Percentiles rank a stretch among this genome's conserved stretches.
Conservation (phyloP, 2,113 vertebrate genomes). For the Phoxinus phoxinus region DNA sequence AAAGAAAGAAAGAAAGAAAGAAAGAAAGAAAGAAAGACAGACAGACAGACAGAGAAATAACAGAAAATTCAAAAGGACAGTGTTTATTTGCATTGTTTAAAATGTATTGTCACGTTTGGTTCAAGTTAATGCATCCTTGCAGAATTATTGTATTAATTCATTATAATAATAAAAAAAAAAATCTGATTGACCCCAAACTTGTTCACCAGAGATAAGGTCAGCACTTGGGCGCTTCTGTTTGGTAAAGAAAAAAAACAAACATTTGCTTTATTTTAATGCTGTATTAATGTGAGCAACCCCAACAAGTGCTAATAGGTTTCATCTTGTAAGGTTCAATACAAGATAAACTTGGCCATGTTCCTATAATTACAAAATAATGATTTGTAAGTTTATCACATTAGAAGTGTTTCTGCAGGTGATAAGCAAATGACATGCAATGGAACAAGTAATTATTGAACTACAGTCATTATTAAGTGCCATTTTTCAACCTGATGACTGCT, state of each 20-base stretch:
- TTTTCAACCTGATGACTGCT: slow-evolving; percentile 22
- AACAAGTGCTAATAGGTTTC: background rate
- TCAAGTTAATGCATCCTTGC: no score
- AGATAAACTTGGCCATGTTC: background rate
- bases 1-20: no score
- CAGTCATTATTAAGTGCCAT: slow-evolving; percentile 34
- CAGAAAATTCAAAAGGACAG: no score
- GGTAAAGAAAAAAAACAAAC: background rate
- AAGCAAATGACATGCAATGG: slow-evolving; percentile 29
- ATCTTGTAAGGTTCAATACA: background rate
- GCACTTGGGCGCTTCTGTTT: background rate
- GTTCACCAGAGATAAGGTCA: background rate
- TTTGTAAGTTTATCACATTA: slow-evolving; percentile 1
- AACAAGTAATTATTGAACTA: slow-evolving; percentile 32
- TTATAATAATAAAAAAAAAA: no score
- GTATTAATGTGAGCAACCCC: background rate
- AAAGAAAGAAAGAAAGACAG: no score
- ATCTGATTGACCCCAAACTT: background rate
- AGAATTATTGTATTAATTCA: no score
- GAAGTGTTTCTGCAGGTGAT: slow-evolving; percentile 11
- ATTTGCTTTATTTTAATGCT: background rate
- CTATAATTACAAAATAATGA: slow-evolving; percentile 25
- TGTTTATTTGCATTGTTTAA: no score
- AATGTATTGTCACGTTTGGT: no score
- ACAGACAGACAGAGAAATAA: no score